Conservation (phyloP, 2,888 invertebrate species). For the Labia minor region DNA sequence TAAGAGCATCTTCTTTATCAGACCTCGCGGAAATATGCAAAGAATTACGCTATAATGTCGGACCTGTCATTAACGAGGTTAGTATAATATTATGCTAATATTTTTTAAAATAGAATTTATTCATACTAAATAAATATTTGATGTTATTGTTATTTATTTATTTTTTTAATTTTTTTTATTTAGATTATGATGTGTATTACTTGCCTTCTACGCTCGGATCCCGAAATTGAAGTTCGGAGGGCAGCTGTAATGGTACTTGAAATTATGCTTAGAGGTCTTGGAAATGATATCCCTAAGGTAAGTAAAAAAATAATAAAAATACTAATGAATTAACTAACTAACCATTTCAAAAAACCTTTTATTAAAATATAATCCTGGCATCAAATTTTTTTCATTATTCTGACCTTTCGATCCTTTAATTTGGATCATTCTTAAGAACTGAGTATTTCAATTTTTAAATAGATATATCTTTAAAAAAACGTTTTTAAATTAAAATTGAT, state of each 20-base stretch:
- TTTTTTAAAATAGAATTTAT: not conserved
- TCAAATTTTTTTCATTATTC: too few relatives aligned
- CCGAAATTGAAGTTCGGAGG: constrained; percentile 59
- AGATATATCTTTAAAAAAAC: too few relatives aligned
- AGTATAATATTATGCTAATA: constrained; percentile 25
- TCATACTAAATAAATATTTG: not conserved
- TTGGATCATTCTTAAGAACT: too few relatives aligned
- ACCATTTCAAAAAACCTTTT: too few relatives aligned
- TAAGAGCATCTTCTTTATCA: constrained; percentile 70
- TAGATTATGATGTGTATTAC: constrained; percentile 62
- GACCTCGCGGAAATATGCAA: constrained; percentile 72
- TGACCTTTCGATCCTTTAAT: too few relatives aligned
- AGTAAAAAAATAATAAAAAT: constrained; percentile 22
- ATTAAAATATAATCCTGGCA: too few relatives aligned
- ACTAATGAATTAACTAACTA: too few relatives aligned
- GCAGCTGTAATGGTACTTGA: constrained; percentile 69
- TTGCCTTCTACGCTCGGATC: constrained; percentile 57
- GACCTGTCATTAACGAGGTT: constrained; percentile 63
- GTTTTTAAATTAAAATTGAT: too few relatives aligned
- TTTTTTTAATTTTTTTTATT: constrained; percentile 31
- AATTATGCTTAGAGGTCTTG: constrained; percentile 62
- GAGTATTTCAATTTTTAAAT: too few relatives aligned
- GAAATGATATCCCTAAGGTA: constrained; percentile 50
- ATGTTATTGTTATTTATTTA: too few relatives aligned
- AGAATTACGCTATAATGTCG: constrained; percentile 61